These are phyloP conservation scores for Eremobia ochroleuca DNA, from an alignment of 2,888 invertebrate species.

Conservation along the genomic window DNA sequence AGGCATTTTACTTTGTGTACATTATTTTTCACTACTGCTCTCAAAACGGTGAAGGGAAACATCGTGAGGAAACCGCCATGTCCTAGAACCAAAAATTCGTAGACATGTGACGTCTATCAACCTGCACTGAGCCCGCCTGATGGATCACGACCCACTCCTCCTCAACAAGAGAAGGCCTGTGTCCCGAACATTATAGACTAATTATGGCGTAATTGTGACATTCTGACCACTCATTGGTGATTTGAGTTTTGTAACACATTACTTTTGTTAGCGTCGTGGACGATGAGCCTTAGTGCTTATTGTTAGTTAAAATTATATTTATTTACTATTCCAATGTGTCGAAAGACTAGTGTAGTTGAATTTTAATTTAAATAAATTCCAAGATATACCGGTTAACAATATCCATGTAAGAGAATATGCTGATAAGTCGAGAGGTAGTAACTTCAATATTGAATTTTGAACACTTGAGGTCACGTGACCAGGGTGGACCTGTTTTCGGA, in stretches of 20 bases:
- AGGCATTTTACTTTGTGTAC: too few relatives aligned
- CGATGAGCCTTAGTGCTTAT: not conserved
- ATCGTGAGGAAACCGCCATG: too few relatives aligned
- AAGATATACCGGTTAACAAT: not conserved
- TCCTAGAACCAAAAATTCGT: too few relatives aligned
- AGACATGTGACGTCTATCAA: too few relatives aligned
- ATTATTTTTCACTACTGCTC: too few relatives aligned
- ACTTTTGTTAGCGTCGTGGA: not conserved
- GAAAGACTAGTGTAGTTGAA: not conserved
- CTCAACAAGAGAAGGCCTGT: too few relatives aligned
- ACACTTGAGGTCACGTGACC: not conserved
- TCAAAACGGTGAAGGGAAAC: too few relatives aligned
- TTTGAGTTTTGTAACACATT: not conserved
- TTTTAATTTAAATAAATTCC: not conserved
- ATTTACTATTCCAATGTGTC: not conserved
- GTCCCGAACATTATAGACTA: too few relatives aligned
- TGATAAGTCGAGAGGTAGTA: not conserved
- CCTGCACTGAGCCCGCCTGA: too few relatives aligned
- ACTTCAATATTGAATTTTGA: not conserved
- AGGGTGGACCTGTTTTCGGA: not conserved
- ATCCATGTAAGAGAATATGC: not conserved
- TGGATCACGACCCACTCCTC: too few relatives aligned
- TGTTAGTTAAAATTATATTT: not conserved
- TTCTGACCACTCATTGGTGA: not conserved
- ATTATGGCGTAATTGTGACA: not conserved